These are phyloP conservation scores for Sebastolobus alascanus DNA, from an alignment of 2,797 vertebrate genomes.

Conservation along the genomic window DNA sequence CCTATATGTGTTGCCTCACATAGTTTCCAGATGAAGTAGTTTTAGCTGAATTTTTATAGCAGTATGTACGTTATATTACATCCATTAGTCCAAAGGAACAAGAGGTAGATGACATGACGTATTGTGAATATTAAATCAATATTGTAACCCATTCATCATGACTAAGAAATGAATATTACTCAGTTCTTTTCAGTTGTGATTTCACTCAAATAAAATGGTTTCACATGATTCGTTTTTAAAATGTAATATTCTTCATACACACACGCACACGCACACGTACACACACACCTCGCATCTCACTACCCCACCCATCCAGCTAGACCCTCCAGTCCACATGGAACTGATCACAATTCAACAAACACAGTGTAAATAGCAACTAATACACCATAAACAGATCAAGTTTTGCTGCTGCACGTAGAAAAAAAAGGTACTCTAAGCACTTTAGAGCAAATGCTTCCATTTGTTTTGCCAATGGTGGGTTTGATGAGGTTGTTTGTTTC, in stretches of 20 bases:
- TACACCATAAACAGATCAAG: slow-evolving; percentile 47
- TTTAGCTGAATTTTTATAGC: background rate
- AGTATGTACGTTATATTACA: background rate
- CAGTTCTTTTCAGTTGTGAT: background rate
- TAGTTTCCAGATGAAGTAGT: slow-evolving; percentile 15
- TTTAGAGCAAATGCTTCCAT: background rate
- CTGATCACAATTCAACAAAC: slow-evolving; percentile 51
- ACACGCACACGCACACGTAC: background rate
- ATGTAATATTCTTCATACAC: background rate
- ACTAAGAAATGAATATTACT: too few relatives aligned
- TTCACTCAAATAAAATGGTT: slow-evolving; percentile 19
- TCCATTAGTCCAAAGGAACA: background rate
- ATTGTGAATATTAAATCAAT: background rate
- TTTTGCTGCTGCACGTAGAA: background rate
- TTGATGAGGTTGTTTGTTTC: slow-evolving; percentile 22
- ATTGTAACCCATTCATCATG: background rate
- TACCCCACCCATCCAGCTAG: slow-evolving; percentile 2
- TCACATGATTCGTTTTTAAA: background rate
- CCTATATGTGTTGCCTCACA: background rate
- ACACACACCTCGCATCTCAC: background rate
- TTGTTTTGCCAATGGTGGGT: background rate
- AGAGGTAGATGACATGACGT: background rate
- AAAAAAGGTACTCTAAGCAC: background rate
- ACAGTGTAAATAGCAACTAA: slow-evolving; percentile 52
- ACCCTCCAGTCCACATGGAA: slow-evolving; percentile 57